Evolutionary conservation across 2,888 invertebrate genomes (phyloP), one percentile per base, ranked within the genome.

Genomic region (Saturnia japonica): DNA sequence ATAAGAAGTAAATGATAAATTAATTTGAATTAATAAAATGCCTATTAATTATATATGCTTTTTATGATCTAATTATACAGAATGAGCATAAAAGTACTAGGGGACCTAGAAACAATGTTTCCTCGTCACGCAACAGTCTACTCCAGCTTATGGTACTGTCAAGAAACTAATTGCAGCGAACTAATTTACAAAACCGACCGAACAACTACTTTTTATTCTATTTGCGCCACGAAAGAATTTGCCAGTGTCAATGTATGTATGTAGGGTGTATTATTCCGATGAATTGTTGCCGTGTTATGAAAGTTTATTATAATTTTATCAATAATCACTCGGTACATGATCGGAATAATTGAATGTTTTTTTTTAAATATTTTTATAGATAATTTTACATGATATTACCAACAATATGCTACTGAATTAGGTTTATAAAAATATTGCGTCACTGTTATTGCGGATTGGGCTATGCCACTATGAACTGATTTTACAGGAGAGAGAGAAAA

Each of bases 11-110:
- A 57, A 25, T 25, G 25, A 14, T 25, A 25, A 57, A 25, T 25
- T 6, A 16, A 34, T 40, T 69, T 4, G 64, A n/a, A n/a, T 51
- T 7, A 6, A 28, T 51, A 40, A 69, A 64, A 69, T n/a, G n/a
- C n/a, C n/a, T 69, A 43, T 64, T 62, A 69, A 69, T 69, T 69
- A 62, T 62, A 34, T 62, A 64, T 69, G 54, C 42, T n/a, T 64
- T 69, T 62, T 62, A 69, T 62, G 34, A 62, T 62, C n/a, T 43
- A 43, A 64, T 64, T 64, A 57, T 57, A 57, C 25, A 25, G 11
- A 12, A 28, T 25, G 57, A 14, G 14, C 2, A 57, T 57, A 57
- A 25, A 7, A 54, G 0, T n/a, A 57, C 0, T 25, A 57, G 4
- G 25, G 12, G 57, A 25, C 25, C 11, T 12, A 57, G 25, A 25